Conservation (phyloP, 2,113 vertebrate species). For the Camelus bactrianus region DNA sequence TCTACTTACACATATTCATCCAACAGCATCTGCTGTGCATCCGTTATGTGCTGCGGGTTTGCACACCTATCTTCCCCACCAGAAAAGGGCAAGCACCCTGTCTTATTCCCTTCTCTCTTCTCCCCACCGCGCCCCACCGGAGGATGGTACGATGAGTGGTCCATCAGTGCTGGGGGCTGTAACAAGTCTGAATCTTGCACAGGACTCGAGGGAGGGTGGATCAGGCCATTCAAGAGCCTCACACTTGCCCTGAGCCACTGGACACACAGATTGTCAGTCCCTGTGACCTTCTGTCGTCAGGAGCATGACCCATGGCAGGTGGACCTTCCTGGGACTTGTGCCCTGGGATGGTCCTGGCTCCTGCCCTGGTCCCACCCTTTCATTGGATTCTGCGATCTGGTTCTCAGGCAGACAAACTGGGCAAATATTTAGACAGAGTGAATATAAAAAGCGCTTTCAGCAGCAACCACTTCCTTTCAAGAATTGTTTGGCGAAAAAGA, state of each 20-base stretch:
- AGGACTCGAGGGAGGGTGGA: not conserved
- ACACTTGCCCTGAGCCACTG: not conserved
- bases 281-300: not conserved
- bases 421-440: slow-evolving; percentile 88
- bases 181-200: not conserved
- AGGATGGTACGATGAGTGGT: not conserved
- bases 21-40: not conserved
- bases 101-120: not conserved
- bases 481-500: slow-evolving; percentile 81
- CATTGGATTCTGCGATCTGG: slow-evolving; percentile 71
- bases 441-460: slow-evolving; percentile 83
- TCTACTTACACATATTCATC: not conserved
- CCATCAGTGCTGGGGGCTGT: not conserved
- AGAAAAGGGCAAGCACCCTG: not conserved
- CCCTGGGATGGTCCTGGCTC: not conserved
- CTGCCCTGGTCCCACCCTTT: not conserved
- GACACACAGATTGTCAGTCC: not conserved
- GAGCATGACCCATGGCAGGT: not conserved
- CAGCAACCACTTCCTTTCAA: slow-evolving; percentile 81
- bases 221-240: not conserved
- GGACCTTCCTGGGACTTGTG: not conserved
- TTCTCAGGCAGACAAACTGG: slow-evolving; percentile 76
- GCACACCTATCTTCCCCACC: not conserved
- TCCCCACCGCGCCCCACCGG: not conserved
- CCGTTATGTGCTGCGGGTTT: not conserved